These are phyloP conservation scores for Murina feae DNA, from an alignment of 2,113 vertebrate species.

Conservation along the genomic window DNA sequence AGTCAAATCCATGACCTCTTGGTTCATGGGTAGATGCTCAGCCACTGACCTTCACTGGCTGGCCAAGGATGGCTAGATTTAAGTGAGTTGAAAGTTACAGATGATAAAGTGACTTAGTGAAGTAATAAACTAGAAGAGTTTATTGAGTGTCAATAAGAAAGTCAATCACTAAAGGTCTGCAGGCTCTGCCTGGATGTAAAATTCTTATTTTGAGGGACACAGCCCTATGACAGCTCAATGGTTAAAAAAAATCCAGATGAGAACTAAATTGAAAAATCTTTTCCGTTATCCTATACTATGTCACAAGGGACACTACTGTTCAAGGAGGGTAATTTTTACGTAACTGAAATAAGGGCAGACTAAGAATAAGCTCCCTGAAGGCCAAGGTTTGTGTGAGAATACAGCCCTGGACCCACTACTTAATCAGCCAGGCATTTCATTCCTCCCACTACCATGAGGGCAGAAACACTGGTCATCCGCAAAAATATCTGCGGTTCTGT, in stretches of 20 bases:
- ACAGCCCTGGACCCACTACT: neutral
- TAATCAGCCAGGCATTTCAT: neutral
- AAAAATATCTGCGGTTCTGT: neutral
- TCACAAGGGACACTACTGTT: neutral
- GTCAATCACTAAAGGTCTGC: neutral
- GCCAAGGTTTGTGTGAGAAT: neutral
- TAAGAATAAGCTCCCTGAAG: neutral
- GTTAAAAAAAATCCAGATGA: neutral
- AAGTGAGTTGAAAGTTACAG: neutral
- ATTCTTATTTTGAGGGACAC: neutral
- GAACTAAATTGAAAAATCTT: neutral
- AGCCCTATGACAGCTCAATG: neutral
- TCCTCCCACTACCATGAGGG: neutral
- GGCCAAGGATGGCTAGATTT: neutral
- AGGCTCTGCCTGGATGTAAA: neutral
- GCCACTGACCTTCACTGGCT: too few relatives aligned
- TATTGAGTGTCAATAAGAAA: neutral
- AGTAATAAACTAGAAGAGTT: neutral
- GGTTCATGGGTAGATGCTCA: too few relatives aligned
- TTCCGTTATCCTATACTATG: neutral
- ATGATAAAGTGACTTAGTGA: neutral
- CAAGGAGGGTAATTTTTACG: conserved; percentile 14
- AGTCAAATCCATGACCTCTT: too few relatives aligned
- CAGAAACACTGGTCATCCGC: neutral
- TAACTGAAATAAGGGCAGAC: conserved; percentile 28